Base-by-base conservation (phyloP, 2,888 invertebrate genomes). In the Prosapia bicincta region DNA sequence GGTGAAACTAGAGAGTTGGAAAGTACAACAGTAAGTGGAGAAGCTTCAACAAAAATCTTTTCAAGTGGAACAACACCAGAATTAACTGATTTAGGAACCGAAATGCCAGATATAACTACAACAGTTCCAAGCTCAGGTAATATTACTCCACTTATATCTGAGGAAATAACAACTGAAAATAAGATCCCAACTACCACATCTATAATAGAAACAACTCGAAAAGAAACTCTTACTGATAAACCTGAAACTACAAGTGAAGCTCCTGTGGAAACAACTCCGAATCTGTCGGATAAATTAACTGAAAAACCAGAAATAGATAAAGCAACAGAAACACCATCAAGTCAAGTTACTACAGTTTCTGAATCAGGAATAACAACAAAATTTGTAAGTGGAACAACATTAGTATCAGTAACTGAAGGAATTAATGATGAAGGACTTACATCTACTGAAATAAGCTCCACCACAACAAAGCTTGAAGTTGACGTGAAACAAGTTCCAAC, bases 181-280 rank as follows among this genome's bases (percentile, higher is more conserved):
- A 13, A 15, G 6, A 2, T 38, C 13, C 38, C 38, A 38, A 30
- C 38, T 26, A 26, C 65, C 10, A 24, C 20, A 65, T 5, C 65
- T 23, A 65, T 24, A 20, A 65, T n/a, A n/a, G n/a, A n/a, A n/a
- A n/a, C n/a, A n/a, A n/a, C n/a, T n/a, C n/a, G n/a, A n/a, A n/a
- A n/a, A n/a, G n/a, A n/a, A n/a, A n/a, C n/a, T n/a, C n/a, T n/a
- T n/a, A n/a, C n/a, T n/a, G n/a, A 71, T 76, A 66, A 72, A 70
- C 67, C 76, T 71, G 77, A 76, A 71, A 72, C 25, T 28, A 78
- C 76, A 66, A 77, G 30, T 30, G 30, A 9, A 30, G 9, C 6
- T 30, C 30, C 9, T 5, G 5, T 9, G 30, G 30, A 30, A 30
- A 30, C 30, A 5, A 30, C 30, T 30, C 9, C 9, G 30, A 30